These are phyloP conservation scores for Salmo trutta DNA, from an alignment of 2,797 vertebrate genomes.

Conservation along the genomic window DNA sequence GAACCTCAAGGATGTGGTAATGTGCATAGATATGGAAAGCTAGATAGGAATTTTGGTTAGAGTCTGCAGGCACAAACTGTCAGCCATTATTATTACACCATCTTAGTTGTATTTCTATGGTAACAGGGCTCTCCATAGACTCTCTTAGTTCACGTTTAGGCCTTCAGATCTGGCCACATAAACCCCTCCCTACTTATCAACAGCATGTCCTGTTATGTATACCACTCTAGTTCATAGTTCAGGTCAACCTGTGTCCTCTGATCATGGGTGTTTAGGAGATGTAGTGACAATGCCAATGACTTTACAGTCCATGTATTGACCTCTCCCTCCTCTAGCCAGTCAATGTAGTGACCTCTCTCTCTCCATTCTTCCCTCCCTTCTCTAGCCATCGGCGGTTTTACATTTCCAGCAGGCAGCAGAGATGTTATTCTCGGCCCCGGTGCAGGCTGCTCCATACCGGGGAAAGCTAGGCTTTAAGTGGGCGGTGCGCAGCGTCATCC, in stretches of 20 bases:
- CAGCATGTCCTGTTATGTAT: background rate
- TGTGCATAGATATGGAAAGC: too few species aligned
- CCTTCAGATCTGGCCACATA: background rate
- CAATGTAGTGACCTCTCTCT: background rate
- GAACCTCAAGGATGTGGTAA: background rate
- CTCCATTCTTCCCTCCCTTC: background rate
- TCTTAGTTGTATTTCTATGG: too few species aligned
- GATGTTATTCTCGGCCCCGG: too few species aligned
- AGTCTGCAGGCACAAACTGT: too few species aligned
- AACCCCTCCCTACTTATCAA: background rate
- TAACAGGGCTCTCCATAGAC: too few species aligned
- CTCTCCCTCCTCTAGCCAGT: background rate
- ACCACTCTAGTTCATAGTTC: too few species aligned
- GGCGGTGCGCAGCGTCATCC: constrained; percentile 33
- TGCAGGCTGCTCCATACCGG: background rate
- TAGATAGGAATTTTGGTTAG: too few species aligned
- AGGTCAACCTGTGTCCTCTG: background rate
- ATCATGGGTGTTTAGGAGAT: background rate
- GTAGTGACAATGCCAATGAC: background rate
- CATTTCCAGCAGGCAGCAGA: background rate
- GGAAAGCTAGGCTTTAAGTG: background rate
- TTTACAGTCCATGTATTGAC: background rate
- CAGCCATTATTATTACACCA: too few species aligned
- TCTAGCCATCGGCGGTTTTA: background rate
- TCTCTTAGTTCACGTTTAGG: too few species aligned